A percentile compares a stretch with the other conserved stretches of the same genome.
Evolutionary conservation across 2,113 vertebrate genomes (phyloP).

Genomic region (Canis aureus): DNA sequence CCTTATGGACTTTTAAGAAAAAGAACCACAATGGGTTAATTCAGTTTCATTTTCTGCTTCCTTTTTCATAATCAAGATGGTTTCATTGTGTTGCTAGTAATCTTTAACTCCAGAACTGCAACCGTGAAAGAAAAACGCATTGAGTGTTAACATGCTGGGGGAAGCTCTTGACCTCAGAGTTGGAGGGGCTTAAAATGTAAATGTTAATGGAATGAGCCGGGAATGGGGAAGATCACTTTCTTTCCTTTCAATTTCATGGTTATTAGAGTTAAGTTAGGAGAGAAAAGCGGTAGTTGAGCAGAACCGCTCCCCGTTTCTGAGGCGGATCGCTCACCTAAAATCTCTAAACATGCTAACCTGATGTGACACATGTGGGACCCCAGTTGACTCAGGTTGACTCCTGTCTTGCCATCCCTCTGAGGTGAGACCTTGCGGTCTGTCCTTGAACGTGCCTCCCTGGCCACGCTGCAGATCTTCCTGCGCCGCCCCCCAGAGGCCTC

Average conservation of each 20-base stretch:
- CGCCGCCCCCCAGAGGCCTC: background rate
- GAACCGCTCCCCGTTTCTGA: background rate
- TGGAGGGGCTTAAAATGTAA: background rate
- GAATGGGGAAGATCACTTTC: conserved; percentile 45
- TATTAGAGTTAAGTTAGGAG: conserved; percentile 22
- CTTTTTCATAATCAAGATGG: conserved; percentile 15
- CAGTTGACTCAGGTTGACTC: background rate
- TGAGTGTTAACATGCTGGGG: background rate
- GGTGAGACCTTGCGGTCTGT: rapidly evolving
- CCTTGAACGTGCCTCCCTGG: rapidly evolving
- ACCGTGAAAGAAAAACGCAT: background rate
- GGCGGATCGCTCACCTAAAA: background rate
- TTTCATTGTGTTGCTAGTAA: background rate
- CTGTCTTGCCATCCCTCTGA: background rate
- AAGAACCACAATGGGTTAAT: background rate
- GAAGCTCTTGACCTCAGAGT: background rate
- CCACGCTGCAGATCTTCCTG: rapidly evolving
- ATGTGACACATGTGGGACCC: background rate
- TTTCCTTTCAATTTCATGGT: conserved; percentile 47
- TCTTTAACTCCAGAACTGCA: background rate
- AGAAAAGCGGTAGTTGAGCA: background rate
- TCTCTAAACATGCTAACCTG: background rate
- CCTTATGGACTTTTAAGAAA: background rate
- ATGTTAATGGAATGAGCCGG: background rate
- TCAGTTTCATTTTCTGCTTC: background rate